Conservation (phyloP, 37 sponge, comb jelly and placozoan genomes). For the Bolinopsis microptera region DNA sequence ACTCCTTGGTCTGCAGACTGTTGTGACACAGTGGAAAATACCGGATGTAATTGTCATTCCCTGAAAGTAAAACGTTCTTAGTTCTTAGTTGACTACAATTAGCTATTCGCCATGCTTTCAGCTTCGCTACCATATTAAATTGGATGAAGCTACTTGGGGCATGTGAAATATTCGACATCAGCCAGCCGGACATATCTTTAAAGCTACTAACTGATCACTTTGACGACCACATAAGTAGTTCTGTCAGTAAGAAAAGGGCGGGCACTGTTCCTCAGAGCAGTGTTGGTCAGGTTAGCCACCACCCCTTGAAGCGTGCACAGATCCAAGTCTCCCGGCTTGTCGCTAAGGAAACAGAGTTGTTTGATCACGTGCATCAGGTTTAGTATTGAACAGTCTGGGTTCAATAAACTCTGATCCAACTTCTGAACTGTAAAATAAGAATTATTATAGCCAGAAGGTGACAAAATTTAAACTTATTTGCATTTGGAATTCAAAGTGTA, state of each 20-base stretch:
- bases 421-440: neutral
- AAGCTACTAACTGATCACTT: slow-evolving; percentile 22
- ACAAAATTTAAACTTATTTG: too few species aligned
- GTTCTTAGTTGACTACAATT: too few species aligned
- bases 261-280: neutral
- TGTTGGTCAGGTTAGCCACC: neutral
- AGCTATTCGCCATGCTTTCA: neutral
- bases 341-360: neutral
- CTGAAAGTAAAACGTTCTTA: neutral
- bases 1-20: slow-evolving; percentile 43
- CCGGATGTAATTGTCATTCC: slow-evolving; percentile 47
- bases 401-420: neutral
- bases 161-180: too few species aligned
- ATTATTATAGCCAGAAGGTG: neutral
- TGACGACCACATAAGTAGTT: slow-evolving; percentile 32
- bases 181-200: too few species aligned
- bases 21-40: slow-evolving; percentile 53
- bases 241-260: neutral
- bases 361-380: slow-evolving; percentile 22
- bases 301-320: slow-evolving; percentile 10
- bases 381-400: slow-evolving; percentile 29
- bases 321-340: slow-evolving; percentile 15
- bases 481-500: too few species aligned
- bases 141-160: too few species aligned
- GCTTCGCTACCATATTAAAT: too few species aligned